Conservation (phyloP, 1,140 invertebrate genomes). For the Samia ricini region DNA sequence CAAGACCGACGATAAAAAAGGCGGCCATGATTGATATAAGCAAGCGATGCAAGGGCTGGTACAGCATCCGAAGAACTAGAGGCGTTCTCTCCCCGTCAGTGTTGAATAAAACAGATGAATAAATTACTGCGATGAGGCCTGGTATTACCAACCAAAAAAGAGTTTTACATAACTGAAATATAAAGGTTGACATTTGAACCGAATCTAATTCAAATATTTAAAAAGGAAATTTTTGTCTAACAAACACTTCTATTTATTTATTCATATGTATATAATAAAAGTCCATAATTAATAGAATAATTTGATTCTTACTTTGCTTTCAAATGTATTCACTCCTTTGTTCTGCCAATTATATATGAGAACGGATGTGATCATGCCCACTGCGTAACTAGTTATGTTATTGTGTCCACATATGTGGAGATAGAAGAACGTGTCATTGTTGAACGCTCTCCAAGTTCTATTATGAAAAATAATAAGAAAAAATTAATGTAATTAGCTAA, state of each 20-base stretch:
- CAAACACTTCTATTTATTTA: too few species aligned
- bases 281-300: background rate
- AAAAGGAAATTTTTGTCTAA: too few species aligned
- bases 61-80: constrained; percentile 3
- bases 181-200: too few species aligned
- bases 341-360: background rate
- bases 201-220: too few species aligned
- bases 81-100: background rate
- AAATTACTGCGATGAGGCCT: background rate
- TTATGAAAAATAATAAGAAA: background rate
- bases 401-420: background rate
- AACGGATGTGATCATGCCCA: background rate
- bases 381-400: background rate
- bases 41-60: background rate
- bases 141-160: constrained; percentile 3
- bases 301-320: background rate
- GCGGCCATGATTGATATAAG: background rate
- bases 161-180: background rate
- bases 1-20: background rate
- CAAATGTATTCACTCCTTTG: background rate
- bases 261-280: background rate
- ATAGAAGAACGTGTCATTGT: background rate
- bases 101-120: background rate
- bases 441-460: background rate
- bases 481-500: too few species aligned